A percentile compares a stretch with the other conserved stretches of the same genome.
Conservation (phyloP, 2,888 invertebrate genomes). For the Eumacrocentrus americanus region DNA sequence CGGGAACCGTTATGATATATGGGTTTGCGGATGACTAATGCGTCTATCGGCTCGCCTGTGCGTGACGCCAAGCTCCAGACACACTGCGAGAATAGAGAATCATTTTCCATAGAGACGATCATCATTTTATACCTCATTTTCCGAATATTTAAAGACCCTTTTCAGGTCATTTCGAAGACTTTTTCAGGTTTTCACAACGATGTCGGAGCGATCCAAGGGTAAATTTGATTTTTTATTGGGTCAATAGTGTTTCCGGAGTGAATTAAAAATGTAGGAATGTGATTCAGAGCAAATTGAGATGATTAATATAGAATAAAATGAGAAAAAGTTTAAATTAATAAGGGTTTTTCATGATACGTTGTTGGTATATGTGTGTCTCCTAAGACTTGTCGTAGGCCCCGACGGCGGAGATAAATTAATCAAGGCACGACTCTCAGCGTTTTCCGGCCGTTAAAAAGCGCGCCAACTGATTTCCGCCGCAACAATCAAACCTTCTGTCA, state of each 20-base stretch:
- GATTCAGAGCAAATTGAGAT: too few species aligned
- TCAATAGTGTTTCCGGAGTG: too few species aligned
- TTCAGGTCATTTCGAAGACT: too few species aligned
- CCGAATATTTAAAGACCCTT: too few species aligned
- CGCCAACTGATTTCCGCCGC: conserved; percentile 44
- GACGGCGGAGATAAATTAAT: conserved; percentile 44
- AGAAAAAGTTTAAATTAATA: background rate
- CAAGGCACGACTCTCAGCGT: conserved; percentile 44
- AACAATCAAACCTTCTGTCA: conserved; percentile 22
- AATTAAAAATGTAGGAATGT: too few species aligned
- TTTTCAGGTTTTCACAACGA: background rate
- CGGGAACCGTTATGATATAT: conserved; percentile 46
- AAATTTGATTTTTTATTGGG: background rate
- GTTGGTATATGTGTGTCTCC: background rate
- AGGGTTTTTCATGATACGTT: background rate
- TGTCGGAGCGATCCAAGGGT: background rate
- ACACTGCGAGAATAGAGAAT: background rate
- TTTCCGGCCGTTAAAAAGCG: conserved; percentile 47
- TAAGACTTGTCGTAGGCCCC: conserved; percentile 7
- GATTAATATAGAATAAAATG: too few species aligned
- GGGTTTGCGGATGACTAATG: conserved; percentile 50
- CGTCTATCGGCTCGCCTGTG: conserved; percentile 53
- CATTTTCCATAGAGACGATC: conserved; percentile 12
- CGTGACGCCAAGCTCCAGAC: conserved; percentile 44
- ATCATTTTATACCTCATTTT: too few species aligned